These are phyloP conservation scores for Syncerus caffer DNA, from an alignment of 2,797 vertebrate genomes.

Conservation along the genomic window DNA sequence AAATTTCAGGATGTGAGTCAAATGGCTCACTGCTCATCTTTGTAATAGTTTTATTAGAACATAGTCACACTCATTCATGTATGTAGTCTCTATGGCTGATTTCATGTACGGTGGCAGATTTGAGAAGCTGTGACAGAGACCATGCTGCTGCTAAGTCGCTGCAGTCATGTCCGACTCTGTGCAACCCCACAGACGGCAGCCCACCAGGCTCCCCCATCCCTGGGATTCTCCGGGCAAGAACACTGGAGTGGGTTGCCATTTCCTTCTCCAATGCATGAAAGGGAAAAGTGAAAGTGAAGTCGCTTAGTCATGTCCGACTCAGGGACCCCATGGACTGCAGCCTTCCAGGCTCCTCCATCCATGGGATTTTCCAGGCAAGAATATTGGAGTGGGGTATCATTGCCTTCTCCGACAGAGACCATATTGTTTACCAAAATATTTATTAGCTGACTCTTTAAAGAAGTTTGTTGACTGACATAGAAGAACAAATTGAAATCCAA, in stretches of 20 bases:
- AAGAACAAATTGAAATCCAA: neutral
- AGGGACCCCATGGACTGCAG: neutral
- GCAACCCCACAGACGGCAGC: fast-evolving
- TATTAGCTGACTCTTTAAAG: neutral
- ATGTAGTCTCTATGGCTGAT: neutral
- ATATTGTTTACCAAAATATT: neutral
- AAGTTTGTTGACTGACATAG: neutral
- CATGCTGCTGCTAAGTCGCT: neutral
- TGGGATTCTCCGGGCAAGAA: neutral
- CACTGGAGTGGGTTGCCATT: neutral
- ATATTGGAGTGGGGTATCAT: neutral
- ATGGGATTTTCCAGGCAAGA: neutral
- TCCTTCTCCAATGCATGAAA: neutral
- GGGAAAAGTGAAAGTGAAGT: neutral
- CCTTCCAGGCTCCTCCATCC: fast-evolving
- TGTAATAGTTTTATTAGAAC: neutral
- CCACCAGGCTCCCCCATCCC: fast-evolving
- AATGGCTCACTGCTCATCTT: neutral
- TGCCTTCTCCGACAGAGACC: neutral
- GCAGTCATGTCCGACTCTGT: neutral
- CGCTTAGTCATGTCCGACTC: fast-evolving
- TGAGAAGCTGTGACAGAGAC: neutral
- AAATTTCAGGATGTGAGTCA: neutral
- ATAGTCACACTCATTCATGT: neutral
- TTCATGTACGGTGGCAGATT: neutral